A percentile compares a stretch with the other conserved stretches of the same genome.
These are phyloP conservation scores for Athene cunicularia DNA, from an alignment of 2,113 vertebrate genomes.

Conservation along the genomic window DNA sequence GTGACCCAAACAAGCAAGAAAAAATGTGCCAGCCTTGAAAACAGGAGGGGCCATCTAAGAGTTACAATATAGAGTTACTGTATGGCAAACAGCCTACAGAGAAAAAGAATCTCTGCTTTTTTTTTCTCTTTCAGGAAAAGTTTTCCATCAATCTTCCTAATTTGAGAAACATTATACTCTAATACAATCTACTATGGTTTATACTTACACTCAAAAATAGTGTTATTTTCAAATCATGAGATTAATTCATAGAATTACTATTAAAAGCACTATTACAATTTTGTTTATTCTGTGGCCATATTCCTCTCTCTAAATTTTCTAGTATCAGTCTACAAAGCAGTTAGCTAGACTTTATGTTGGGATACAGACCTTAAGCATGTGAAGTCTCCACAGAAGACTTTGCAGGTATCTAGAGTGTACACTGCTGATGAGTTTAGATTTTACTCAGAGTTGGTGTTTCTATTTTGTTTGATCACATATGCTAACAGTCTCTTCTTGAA, in stretches of 20 bases:
- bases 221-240: neutral
- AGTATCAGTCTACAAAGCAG: neutral
- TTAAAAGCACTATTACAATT: neutral
- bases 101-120: neutral
- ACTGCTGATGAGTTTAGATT: neutral
- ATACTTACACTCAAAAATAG: neutral
- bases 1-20: neutral
- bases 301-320: neutral
- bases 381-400: neutral
- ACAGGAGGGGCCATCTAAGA: neutral
- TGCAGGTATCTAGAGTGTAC: fast-evolving
- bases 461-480: neutral
- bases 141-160: neutral
- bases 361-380: neutral
- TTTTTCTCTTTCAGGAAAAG: neutral
- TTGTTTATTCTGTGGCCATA: neutral
- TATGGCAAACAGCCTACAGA: neutral
- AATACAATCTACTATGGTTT: neutral
- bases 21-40: neutral
- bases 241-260: neutral
- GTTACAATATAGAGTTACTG: neutral
- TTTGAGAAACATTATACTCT: neutral
- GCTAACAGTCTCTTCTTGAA: neutral
- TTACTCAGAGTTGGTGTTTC: neutral
- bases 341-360: neutral